phyloP scores from a whole-genome alignment of 2,888 invertebrate genomes.

The Hirtodrosophila cameraria region DNA sequence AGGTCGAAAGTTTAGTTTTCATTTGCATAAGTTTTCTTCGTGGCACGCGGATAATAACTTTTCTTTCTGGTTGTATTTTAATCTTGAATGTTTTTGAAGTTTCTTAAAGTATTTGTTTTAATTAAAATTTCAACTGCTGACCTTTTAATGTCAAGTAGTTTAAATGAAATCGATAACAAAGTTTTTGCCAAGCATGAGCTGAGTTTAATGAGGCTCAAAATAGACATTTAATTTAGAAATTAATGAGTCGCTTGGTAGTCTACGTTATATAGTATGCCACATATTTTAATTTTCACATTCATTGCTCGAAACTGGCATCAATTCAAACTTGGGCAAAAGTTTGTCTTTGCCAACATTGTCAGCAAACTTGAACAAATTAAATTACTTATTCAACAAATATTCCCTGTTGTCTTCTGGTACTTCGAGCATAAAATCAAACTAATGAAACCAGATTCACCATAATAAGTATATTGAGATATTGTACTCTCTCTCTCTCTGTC shows the following conservation, averaged over 20 bases:
- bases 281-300: neutral
- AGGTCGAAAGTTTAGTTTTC: no score
- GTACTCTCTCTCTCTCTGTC: no score
- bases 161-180: slow-evolving; percentile 15
- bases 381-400: slow-evolving; percentile 44
- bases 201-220: slow-evolving; percentile 30
- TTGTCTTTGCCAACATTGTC: slow-evolving; percentile 7
- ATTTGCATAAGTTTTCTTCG: no score
- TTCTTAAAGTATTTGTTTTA: no score
- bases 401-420: slow-evolving; percentile 22
- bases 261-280: no score
- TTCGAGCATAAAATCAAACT: slow-evolving; percentile 56
- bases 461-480: no score
- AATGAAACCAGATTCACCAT: slow-evolving; percentile 41
- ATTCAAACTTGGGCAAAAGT: slow-evolving; percentile 40
- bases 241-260: slow-evolving; percentile 1
- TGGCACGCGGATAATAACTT: no score
- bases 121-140: neutral
- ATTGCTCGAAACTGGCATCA: slow-evolving; percentile 20
- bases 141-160: slow-evolving; percentile 16
- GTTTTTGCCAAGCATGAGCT: slow-evolving; percentile 14
- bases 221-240: slow-evolving; percentile 14
- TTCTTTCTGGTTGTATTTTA: no score
- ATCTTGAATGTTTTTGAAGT: no score
- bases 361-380: slow-evolving; percentile 38